phyloP scores from a whole-genome alignment of 2,113 vertebrate genomes.

The Grus americana region DNA sequence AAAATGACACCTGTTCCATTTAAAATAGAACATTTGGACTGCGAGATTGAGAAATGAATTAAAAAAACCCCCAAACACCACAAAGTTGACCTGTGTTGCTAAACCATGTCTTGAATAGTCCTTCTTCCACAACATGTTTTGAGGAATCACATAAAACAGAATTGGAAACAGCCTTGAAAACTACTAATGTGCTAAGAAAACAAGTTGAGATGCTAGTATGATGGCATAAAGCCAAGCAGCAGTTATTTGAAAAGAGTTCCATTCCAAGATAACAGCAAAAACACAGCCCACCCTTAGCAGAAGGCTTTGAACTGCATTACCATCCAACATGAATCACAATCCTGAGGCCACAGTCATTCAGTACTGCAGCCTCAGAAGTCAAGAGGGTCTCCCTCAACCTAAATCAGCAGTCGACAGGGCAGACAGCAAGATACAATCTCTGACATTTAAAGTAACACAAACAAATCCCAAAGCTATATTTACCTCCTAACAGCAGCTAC shows the following conservation, averaged over 20 bases:
- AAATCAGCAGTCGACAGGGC: neutral
- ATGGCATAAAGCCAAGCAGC: neutral
- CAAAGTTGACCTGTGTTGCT: neutral
- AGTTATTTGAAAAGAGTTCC: neutral
- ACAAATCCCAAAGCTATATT: neutral
- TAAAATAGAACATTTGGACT: neutral
- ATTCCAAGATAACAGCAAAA: conserved; percentile 1
- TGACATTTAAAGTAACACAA: neutral
- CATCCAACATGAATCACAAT: neutral
- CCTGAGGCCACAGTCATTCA: neutral
- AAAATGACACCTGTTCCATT: neutral
- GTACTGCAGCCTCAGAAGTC: neutral
- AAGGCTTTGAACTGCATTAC: neutral
- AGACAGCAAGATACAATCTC: neutral
- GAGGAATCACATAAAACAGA: neutral
- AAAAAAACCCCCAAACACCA: neutral
- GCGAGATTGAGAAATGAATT: neutral
- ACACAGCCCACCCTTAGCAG: neutral
- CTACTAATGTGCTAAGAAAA: neutral
- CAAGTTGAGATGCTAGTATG: neutral
- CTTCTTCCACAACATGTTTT: neutral
- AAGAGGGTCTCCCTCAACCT: neutral
- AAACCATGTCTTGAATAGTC: neutral
- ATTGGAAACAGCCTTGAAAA: neutral
- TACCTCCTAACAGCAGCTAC: neutral